Percentiles rank a stretch among this genome's conserved stretches.
These are phyloP conservation scores for Drosophila eugracilis DNA, from an alignment of 1,140 invertebrate species.

Conservation along the genomic window DNA sequence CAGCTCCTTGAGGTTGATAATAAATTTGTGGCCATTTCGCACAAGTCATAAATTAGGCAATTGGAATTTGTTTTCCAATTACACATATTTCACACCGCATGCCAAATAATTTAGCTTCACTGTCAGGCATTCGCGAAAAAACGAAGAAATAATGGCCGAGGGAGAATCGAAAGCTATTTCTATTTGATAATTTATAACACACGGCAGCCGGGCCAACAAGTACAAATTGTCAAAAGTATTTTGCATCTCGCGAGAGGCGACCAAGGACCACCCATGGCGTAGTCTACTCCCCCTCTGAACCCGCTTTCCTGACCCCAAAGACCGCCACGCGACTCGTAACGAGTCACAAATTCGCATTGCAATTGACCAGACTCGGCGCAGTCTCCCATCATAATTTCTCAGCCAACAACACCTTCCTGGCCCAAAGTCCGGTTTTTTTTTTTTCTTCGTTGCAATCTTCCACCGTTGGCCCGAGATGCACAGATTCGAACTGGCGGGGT, in stretches of 20 bases:
- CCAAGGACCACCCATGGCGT: constrained; percentile 63
- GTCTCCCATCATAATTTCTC: constrained; percentile 74
- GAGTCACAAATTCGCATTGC: constrained; percentile 77
- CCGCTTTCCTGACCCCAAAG: constrained; percentile 46
- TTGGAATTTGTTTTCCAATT: constrained; percentile 82
- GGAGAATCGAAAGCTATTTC: constrained; percentile 69
- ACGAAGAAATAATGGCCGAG: constrained; percentile 18
- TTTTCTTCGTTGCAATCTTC: not conserved
- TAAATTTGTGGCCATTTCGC: constrained; percentile 64
- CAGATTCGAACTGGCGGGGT: not conserved
- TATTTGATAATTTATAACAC: constrained; percentile 83
- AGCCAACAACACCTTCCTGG: constrained; percentile 73
- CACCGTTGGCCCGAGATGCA: not conserved
- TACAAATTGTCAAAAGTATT: constrained; percentile 83
- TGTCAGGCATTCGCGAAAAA: constrained; percentile 22
- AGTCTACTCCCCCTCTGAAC: constrained; percentile 3
- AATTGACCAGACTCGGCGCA: constrained; percentile 59
- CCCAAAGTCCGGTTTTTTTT: constrained; percentile 38
- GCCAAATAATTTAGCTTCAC: constrained; percentile 60
- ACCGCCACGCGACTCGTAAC: constrained; percentile 73
- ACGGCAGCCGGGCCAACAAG: constrained; percentile 66
- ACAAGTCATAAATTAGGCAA: constrained; percentile 77
- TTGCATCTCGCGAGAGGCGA: constrained; percentile 61
- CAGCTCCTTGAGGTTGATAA: constrained; percentile 46
- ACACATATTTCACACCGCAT: constrained; percentile 82